Percentiles rank a stretch among this genome's conserved stretches.
phyloP scores from a whole-genome alignment of 2,797 vertebrate species.

The Knipowitschia caucasica region DNA sequence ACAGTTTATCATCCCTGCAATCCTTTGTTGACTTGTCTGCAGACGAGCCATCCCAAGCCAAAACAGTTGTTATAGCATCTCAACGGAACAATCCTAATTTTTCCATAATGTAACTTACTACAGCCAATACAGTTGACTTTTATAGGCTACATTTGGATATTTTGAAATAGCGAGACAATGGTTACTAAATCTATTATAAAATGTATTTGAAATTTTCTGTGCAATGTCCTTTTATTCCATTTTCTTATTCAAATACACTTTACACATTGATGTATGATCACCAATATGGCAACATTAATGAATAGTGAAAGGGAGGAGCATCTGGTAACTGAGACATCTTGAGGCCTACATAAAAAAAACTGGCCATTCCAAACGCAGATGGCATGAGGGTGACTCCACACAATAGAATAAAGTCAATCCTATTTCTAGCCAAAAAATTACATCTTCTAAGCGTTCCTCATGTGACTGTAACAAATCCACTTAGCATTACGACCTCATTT shows the following conservation, averaged over 20 bases:
- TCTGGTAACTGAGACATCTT: too few relatives aligned
- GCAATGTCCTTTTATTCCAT: too few relatives aligned
- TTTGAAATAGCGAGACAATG: too few relatives aligned
- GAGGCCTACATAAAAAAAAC: too few relatives aligned
- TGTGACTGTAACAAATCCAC: neutral
- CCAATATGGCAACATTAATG: too few relatives aligned
- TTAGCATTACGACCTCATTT: neutral
- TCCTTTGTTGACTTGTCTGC: constrained; percentile 31
- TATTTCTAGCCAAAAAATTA: neutral
- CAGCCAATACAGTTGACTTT: too few relatives aligned
- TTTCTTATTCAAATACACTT: too few relatives aligned
- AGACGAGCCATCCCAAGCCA: constrained; percentile 10
- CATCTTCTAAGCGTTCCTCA: neutral
- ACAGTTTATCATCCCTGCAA: constrained; percentile 5
- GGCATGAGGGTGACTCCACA: neutral
- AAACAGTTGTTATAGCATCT: constrained; percentile 14
- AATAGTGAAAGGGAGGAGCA: too few relatives aligned
- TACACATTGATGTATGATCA: too few relatives aligned
- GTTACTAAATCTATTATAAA: too few relatives aligned
- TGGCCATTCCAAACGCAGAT: neutral
- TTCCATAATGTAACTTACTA: neutral
- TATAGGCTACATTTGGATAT: too few relatives aligned
- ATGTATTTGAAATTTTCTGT: too few relatives aligned
- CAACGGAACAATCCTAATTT: neutral
- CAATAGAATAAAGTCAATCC: neutral